phyloP scores from a whole-genome alignment of 2,113 vertebrate species.

The Megaceryle maxima region DNA sequence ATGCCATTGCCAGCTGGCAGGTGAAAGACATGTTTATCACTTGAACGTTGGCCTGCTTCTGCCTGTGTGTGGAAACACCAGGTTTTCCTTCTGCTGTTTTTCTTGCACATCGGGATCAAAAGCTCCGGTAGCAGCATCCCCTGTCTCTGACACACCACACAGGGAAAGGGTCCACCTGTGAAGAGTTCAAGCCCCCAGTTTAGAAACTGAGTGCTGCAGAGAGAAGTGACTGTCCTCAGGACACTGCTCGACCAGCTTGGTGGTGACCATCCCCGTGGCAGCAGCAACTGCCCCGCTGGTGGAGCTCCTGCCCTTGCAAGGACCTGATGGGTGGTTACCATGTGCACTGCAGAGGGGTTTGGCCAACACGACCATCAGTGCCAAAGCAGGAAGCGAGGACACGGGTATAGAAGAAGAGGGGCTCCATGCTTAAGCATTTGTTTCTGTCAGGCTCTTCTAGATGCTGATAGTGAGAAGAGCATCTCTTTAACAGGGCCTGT shows the following conservation, averaged over 20 bases:
- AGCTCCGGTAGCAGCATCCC: background rate
- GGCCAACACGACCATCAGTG: rapidly evolving
- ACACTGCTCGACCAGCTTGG: background rate
- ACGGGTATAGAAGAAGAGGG: rapidly evolving
- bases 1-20: background rate
- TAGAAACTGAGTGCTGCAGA: too few relatives aligned
- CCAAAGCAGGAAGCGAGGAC: rapidly evolving
- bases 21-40: background rate
- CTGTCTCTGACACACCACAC: rapidly evolving
- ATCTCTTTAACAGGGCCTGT: background rate
- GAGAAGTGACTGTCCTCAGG: background rate
- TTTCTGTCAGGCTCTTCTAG: background rate
- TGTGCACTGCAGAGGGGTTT: background rate
- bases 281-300: rapidly evolving
- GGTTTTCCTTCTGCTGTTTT: background rate
- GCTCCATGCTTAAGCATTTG: rapidly evolving
- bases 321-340: too few relatives aligned
- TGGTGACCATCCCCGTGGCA: rapidly evolving
- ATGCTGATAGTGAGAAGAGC: background rate
- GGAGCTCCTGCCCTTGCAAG: background rate
- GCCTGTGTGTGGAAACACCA: background rate
- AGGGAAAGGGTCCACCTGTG: background rate
- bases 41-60: background rate
- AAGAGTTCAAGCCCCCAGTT: background rate
- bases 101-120: background rate